phyloP scores from a whole-genome alignment of 1,140 invertebrate species.

The Bilobella aurantiaca region DNA sequence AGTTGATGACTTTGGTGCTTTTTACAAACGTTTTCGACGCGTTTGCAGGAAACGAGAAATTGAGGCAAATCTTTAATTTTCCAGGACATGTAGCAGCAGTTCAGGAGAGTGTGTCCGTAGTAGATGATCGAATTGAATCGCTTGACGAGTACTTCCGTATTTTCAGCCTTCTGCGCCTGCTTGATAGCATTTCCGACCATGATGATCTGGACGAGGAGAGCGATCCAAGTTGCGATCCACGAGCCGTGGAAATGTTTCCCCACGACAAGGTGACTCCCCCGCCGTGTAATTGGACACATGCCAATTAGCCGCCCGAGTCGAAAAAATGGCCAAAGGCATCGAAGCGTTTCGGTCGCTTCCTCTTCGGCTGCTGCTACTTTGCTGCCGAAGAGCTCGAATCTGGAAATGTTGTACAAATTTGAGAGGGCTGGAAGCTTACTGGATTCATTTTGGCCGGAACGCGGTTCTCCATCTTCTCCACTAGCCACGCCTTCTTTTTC shows the following conservation, averaged over 20 bases:
- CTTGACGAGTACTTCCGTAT: not conserved
- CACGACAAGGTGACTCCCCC: not conserved
- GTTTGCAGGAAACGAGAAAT: slow-evolving; percentile 13
- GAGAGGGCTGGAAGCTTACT: not conserved
- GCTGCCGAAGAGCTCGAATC: slow-evolving; percentile 1
- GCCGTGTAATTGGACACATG: slow-evolving; percentile 9
- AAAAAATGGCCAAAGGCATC: slow-evolving; percentile 20
- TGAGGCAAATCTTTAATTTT: slow-evolving; percentile 7
- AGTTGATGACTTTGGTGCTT: slow-evolving; percentile 8
- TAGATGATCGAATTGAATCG: slow-evolving; percentile 14
- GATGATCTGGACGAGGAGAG: not conserved
- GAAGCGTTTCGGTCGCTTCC: slow-evolving; percentile 5
- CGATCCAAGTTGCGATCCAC: slow-evolving; percentile 10
- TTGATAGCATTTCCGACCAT: slow-evolving; percentile 11
- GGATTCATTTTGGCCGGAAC: not conserved
- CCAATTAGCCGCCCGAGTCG: slow-evolving; percentile 7
- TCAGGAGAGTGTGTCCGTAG: slow-evolving; percentile 17
- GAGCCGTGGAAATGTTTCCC: not conserved
- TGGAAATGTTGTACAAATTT: not conserved
- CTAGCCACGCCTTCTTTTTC: not conserved
- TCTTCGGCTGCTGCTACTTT: not conserved
- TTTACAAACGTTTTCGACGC: slow-evolving; percentile 14
- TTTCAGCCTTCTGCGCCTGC: not conserved
- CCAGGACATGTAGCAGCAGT: slow-evolving; percentile 12
- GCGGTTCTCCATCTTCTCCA: not conserved